These are phyloP conservation scores for Pituophis catenifer DNA, from an alignment of 2,113 vertebrate genomes.

Conservation along the genomic window DNA sequence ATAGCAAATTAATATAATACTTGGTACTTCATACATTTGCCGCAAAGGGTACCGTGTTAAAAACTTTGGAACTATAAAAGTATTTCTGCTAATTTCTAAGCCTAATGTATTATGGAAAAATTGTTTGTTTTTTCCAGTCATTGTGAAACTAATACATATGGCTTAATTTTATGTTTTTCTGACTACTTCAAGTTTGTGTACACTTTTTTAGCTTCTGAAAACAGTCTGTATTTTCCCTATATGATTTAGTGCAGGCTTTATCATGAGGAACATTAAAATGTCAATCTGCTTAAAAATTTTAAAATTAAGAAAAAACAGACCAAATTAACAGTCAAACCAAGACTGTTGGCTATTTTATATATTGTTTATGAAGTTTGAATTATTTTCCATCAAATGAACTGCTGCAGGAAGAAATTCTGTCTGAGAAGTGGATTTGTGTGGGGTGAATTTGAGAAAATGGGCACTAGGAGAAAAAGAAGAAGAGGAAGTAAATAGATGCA, in stretches of 20 bases:
- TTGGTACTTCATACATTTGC: neutral
- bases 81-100: neutral
- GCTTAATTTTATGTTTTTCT: neutral
- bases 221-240: slow-evolving; percentile 36
- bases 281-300: slow-evolving; percentile 52
- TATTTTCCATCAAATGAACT: slow-evolving; percentile 23
- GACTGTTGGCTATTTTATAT: slow-evolving; percentile 27
- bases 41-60: neutral
- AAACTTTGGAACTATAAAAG: neutral
- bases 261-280: slow-evolving; percentile 56
- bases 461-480: neutral
- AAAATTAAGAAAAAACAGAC: neutral
- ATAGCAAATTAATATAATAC: neutral
- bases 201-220: slow-evolving; percentile 21
- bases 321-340: slow-evolving; percentile 51
- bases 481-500: neutral
- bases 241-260: slow-evolving; percentile 55
- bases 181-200: neutral
- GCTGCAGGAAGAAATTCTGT: slow-evolving; percentile 25
- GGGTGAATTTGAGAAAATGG: neutral
- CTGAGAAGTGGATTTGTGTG: neutral
- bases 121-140: neutral
- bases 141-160: neutral
- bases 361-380: neutral
- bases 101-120: neutral